Conservation (phyloP, 37 sponge, comb jelly and placozoan species). For the Eunapius fragilis region DNA sequence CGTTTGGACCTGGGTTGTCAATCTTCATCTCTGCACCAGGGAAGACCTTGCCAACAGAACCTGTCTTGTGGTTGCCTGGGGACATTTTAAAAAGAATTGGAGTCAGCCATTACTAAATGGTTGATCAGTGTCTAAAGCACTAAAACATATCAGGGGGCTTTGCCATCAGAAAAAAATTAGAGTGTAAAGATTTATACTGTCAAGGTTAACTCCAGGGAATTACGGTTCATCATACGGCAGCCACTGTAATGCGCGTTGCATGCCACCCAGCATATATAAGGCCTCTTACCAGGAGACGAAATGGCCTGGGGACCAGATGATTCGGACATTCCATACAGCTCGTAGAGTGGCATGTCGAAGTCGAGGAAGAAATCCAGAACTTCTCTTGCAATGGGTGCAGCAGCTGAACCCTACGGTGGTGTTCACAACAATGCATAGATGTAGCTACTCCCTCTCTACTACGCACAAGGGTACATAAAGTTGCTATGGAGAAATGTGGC, state of each 20-base stretch:
- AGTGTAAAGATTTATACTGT: neutral
- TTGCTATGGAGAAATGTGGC: no score
- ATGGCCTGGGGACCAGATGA: slow-evolving; percentile 90
- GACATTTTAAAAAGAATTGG: neutral
- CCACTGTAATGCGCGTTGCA: neutral
- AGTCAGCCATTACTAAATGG: neutral
- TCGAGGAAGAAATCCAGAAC: slow-evolving; percentile 89
- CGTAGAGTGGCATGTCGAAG: slow-evolving; percentile 84
- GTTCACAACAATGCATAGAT: neutral
- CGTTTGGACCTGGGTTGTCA: slow-evolving; percentile 69
- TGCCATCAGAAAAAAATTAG: neutral
- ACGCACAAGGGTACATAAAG: no score
- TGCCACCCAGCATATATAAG: neutral
- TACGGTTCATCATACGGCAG: neutral
- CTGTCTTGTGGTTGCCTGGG: slow-evolving; percentile 63
- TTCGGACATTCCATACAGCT: slow-evolving; percentile 95
- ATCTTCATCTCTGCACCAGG: slow-evolving; percentile 88
- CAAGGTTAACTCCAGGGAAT: neutral
- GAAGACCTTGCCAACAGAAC: slow-evolving; percentile 74
- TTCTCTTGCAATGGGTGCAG: slow-evolving; percentile 84
- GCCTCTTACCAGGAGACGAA: slow-evolving; percentile 69
- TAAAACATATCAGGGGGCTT: neutral
- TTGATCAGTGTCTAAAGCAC: neutral
- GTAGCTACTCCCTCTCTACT: no score
- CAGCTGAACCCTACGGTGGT: slow-evolving; percentile 62